Conservation (phyloP, 23 tunicate genomes). For the Halocynthia aurantium region DNA sequence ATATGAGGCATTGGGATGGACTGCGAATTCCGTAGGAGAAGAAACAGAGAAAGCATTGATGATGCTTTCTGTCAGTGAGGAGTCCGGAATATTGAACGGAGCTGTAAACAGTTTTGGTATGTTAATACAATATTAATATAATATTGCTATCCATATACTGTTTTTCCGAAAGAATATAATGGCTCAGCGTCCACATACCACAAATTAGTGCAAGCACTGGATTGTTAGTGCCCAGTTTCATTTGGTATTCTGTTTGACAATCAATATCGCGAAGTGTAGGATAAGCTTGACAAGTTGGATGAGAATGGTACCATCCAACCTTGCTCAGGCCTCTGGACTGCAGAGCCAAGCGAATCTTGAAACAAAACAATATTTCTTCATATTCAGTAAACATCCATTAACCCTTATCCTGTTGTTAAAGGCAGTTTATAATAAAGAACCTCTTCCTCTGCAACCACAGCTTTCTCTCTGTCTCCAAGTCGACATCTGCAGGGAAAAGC, state of each 20-base stretch:
- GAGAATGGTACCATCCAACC: slow-evolving; percentile 95
- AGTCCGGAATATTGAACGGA: slow-evolving; percentile 43
- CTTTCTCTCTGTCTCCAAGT: slow-evolving; percentile 58
- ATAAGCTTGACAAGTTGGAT: slow-evolving; percentile 54
- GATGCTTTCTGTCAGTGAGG: slow-evolving; percentile 31
- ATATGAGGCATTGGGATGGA: slow-evolving; percentile 14
- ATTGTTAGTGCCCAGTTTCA: slow-evolving; percentile 20
- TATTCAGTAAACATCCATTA: too few species aligned
- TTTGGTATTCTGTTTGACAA: slow-evolving; percentile 66
- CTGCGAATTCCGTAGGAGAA: slow-evolving; percentile 17
- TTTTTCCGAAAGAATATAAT: not conserved
- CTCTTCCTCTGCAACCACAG: slow-evolving; percentile 53
- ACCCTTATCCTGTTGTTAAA: too few species aligned
- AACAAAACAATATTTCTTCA: too few species aligned
- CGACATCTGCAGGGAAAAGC: slow-evolving; percentile 83
- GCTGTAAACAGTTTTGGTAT: slow-evolving; percentile 11
- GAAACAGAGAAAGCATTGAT: slow-evolving; percentile 64
- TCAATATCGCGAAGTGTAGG: slow-evolving; percentile 85
- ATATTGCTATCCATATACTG: not conserved
- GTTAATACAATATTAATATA: not conserved
- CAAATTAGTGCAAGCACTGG: slow-evolving; percentile 65
- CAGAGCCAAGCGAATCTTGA: slow-evolving; percentile 6
- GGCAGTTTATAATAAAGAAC: slow-evolving; percentile 3
- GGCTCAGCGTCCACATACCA: slow-evolving; percentile 15
- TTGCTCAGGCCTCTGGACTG: slow-evolving; percentile 11